Conservation (phyloP, 2,113 vertebrate genomes). For the Sturnus vulgaris region DNA sequence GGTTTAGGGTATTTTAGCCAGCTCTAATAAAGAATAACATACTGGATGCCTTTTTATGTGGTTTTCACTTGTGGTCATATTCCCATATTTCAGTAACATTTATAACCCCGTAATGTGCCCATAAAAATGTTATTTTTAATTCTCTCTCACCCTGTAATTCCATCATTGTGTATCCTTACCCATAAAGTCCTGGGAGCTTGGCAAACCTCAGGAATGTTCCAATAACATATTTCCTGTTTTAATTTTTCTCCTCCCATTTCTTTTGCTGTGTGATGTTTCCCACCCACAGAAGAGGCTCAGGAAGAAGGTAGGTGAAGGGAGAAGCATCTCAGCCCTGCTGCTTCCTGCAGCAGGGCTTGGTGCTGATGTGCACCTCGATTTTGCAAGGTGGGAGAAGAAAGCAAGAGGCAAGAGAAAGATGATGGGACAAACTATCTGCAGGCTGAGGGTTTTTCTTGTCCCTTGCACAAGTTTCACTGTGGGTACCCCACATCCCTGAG, state of each 20-base stretch:
- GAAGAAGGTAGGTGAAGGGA: conserved; percentile 84
- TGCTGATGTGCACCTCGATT: accelerated
- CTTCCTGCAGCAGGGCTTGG: background rate
- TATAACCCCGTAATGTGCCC: background rate
- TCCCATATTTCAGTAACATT: conserved; percentile 27
- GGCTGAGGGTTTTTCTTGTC: background rate
- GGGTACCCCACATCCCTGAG: background rate
- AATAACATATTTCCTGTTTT: background rate
- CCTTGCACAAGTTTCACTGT: background rate
- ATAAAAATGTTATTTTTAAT: conserved; percentile 21
- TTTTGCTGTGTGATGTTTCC: background rate
- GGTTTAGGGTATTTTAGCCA: background rate
- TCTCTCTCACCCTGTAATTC: background rate
- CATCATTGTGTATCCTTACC: background rate
- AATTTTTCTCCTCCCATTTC: conserved; percentile 24
- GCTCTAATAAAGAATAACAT: conserved; percentile 33
- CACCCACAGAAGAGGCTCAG: conserved; percentile 68
- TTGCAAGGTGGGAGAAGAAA: background rate
- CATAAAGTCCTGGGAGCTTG: background rate
- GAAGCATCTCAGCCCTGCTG: conserved; percentile 3
- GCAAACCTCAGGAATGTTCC: conserved; percentile 11
- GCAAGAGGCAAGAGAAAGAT: background rate
- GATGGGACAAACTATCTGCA: background rate
- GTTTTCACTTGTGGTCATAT: background rate
- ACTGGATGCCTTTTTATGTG: background rate